Percentiles rank a stretch among this genome's conserved stretches.
Evolutionary conservation across 2,888 invertebrate species (phyloP).

Genomic region (Hypomecis punctinalis): DNA sequence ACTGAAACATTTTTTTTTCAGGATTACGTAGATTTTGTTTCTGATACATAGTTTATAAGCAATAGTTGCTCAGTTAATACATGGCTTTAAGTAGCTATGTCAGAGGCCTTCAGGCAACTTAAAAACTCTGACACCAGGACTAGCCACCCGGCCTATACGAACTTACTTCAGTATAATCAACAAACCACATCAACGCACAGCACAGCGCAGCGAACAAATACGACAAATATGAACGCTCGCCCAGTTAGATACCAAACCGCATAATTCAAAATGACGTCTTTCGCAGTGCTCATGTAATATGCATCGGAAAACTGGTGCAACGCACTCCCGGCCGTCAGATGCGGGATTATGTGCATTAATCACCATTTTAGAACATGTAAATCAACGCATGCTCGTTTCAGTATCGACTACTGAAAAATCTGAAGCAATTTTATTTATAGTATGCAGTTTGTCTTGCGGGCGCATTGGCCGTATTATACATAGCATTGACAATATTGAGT

Average conservation of each 20-base stretch:
- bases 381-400: neutral
- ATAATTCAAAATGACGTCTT: neutral
- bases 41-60: no score
- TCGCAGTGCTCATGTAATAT: neutral
- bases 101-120: no score
- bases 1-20: no score
- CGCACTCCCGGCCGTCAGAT: neutral
- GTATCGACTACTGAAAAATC: neutral
- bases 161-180: no score
- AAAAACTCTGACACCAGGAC: no score
- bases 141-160: no score
- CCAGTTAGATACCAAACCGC: neutral
- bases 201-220: no score
- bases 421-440: conserved; percentile 7
- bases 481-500: neutral
- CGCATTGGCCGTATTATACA: conserved; percentile 1
- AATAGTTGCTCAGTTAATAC: no score
- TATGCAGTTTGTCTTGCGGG: neutral
- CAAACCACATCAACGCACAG: no score
- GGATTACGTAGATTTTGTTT: no score
- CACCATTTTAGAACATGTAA: neutral
- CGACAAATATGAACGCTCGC: no score
- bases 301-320: conserved; percentile 1
- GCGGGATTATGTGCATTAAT: neutral
- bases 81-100: no score